phyloP scores from a whole-genome alignment of 23 tunicate species.

The Trididemnum miniatum region DNA sequence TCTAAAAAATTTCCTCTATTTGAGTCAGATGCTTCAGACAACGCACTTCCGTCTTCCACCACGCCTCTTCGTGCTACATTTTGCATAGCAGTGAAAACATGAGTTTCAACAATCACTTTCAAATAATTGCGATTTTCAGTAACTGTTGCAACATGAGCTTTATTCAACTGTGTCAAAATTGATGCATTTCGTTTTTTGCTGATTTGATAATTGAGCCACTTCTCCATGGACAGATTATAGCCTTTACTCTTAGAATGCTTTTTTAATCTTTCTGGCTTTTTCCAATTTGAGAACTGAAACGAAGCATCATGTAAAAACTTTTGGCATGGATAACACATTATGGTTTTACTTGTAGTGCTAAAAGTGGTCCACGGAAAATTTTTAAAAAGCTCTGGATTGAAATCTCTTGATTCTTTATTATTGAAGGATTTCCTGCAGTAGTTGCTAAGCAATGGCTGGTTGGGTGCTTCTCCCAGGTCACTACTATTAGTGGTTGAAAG shows the following conservation, averaged over 20 bases:
- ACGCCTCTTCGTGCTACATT: conserved; percentile 23
- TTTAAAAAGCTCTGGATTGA: conserved; percentile 9
- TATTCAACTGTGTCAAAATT: background rate
- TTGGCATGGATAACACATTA: conserved; percentile 9
- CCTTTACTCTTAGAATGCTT: conserved; percentile 3
- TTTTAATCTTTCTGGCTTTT: conserved; percentile 10
- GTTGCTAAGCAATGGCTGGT: background rate
- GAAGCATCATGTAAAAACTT: background rate
- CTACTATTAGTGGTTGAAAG: background rate
- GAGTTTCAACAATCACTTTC: conserved; percentile 13
- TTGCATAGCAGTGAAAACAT: conserved; percentile 15
- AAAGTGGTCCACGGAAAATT: conserved; percentile 12
- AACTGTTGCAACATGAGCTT: background rate
- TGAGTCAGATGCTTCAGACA: background rate
- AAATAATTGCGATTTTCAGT: conserved; percentile 16
- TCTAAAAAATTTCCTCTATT: conserved; percentile 33
- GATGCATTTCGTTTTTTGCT: conserved; percentile 11
- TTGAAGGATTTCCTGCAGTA: background rate
- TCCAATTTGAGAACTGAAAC: background rate
- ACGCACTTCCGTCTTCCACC: background rate
- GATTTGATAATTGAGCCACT: background rate
- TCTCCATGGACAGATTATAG: background rate
- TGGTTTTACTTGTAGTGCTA: background rate
- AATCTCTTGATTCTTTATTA: conserved; percentile 9
- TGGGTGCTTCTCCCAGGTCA: background rate